These are phyloP conservation scores for Drepana falcataria DNA, from an alignment of 2,888 invertebrate genomes.

Conservation along the genomic window DNA sequence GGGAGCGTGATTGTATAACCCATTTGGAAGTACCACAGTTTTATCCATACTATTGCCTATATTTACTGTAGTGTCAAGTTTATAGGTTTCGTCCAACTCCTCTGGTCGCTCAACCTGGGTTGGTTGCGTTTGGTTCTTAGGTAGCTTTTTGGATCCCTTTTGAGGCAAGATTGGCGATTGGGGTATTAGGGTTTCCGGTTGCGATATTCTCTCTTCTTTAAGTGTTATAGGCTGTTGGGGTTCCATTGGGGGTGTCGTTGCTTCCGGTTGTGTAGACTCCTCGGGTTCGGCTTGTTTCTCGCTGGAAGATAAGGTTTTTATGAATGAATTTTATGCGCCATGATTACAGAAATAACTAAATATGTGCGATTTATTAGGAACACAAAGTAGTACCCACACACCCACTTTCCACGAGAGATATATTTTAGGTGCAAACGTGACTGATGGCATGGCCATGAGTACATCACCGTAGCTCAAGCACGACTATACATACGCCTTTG, in stretches of 20 bases:
- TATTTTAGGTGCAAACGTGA: too few species aligned
- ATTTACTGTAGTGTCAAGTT: conserved; percentile 19
- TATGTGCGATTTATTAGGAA: too few species aligned
- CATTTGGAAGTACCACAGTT: conserved; percentile 51
- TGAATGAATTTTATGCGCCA: not conserved
- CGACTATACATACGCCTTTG: too few species aligned
- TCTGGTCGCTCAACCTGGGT: not conserved
- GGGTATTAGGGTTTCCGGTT: conserved; percentile 11
- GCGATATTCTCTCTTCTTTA: conserved; percentile 39
- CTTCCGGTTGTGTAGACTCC: conserved; percentile 14
- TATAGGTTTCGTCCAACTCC: not conserved
- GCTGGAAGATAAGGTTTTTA: conserved; percentile 18
- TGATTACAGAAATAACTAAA: too few species aligned
- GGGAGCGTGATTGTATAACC: conserved; percentile 43
- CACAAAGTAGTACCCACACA: too few species aligned
- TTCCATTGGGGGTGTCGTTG: conserved; percentile 15
- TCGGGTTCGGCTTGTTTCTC: conserved; percentile 31
- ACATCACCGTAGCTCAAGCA: too few species aligned
- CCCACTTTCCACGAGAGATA: too few species aligned
- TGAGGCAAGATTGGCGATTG: conserved; percentile 42
- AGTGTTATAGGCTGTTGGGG: conserved; percentile 17
- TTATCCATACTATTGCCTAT: conserved; percentile 36
- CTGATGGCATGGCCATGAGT: too few species aligned
- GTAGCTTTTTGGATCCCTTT: conserved; percentile 18
- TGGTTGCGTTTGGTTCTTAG: conserved; percentile 16